Evolutionary conservation across 2,113 vertebrate genomes (phyloP).

Genomic region (Chionodraco myersi): DNA sequence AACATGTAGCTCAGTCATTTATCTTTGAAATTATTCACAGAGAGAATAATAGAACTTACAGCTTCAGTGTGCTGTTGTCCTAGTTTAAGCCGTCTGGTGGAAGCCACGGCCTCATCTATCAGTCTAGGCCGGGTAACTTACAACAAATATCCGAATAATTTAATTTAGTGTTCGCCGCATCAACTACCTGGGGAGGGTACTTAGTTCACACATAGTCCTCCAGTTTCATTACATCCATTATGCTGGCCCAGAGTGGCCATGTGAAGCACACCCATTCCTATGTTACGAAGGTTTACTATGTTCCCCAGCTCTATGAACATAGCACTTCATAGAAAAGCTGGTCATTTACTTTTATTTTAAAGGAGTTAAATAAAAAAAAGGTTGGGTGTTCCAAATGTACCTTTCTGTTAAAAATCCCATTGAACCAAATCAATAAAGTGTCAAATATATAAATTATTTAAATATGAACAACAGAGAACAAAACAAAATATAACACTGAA

Average conservation of each 20-base stretch:
- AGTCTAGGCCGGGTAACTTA: not conserved
- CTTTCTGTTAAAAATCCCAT: no score
- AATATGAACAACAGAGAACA: no score
- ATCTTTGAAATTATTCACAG: conserved; percentile 26
- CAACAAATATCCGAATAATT: conserved; percentile 11
- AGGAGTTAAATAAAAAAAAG: no score
- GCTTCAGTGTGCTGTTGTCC: conserved; percentile 17
- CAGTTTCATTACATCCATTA: conserved; percentile 42
- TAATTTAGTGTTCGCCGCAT: not conserved
- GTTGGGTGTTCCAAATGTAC: no score
- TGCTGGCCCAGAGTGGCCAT: not conserved
- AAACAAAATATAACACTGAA: no score
- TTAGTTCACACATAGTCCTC: conserved; percentile 28
- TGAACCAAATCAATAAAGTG: no score
- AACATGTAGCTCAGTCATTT: conserved; percentile 8
- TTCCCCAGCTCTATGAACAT: no score
- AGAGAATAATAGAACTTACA: conserved; percentile 15
- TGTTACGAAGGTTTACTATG: no score
- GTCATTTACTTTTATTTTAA: no score
- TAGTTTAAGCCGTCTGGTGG: conserved; percentile 22
- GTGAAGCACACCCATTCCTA: no score
- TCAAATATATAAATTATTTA: no score
- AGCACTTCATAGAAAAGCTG: no score
- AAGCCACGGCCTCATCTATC: conserved; percentile 15
- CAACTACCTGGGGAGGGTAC: conserved; percentile 4